Evolutionary conservation across 2,888 invertebrate species (phyloP).

Genomic region (Dryocosmus kuriphilus): DNA sequence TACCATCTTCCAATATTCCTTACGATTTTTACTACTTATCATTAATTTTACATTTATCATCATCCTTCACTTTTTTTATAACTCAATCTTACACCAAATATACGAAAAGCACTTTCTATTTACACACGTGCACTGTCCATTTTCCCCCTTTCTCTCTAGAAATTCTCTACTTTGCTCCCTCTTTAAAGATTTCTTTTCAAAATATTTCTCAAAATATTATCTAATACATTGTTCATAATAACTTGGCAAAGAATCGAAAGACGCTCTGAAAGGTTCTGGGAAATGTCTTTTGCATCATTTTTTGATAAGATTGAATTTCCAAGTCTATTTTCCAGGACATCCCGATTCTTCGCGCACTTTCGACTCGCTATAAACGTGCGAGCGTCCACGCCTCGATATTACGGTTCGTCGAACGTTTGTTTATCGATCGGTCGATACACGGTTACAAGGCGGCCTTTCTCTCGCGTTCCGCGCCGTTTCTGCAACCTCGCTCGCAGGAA

Average conservation of each 20-base stretch:
- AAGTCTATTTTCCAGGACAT: neutral
- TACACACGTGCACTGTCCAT: neutral
- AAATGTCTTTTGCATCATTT: neutral
- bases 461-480: slow-evolving; percentile 54
- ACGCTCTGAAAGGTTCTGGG: neutral
- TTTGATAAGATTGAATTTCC: neutral
- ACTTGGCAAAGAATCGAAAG: neutral
- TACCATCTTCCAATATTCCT: neutral
- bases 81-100: neutral
- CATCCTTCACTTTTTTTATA: neutral
- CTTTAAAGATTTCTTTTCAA: neutral
- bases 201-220: neutral
- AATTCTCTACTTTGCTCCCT: neutral
- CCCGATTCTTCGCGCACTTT: slow-evolving; percentile 27
- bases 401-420: slow-evolving; percentile 59
- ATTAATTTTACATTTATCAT: neutral
- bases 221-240: neutral
- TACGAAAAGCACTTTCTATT: neutral
- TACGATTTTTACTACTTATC: no score
- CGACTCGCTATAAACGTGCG: slow-evolving; percentile 26
- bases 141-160: neutral
- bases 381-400: slow-evolving; percentile 57
- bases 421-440: slow-evolving; percentile 57
- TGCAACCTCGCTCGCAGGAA: slow-evolving; percentile 55
- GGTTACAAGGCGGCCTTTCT: slow-evolving; percentile 56